Conservation (phyloP, 2,797 vertebrate genomes). For the Choloepus didactylus region DNA sequence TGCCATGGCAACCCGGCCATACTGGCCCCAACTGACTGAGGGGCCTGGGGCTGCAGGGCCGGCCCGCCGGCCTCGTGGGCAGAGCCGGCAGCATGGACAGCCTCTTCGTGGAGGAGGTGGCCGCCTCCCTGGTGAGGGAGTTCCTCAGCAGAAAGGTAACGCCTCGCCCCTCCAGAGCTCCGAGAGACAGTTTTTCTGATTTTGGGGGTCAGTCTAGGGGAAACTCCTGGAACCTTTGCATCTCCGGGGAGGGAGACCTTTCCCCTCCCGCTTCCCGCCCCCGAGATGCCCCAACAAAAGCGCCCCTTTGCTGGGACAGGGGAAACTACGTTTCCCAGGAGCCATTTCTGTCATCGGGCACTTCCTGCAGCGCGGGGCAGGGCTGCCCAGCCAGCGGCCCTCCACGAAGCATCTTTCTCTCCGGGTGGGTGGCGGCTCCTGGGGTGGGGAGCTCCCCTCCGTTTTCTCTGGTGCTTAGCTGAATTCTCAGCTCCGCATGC, state of each 20-base stretch:
- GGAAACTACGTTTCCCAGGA: slow-evolving; percentile 80
- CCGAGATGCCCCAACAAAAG: neutral
- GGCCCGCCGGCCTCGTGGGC: slow-evolving; percentile 31
- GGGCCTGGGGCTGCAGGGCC: neutral
- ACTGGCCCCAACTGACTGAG: neutral
- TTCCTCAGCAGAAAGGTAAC: slow-evolving; percentile 96
- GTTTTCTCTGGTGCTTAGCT: neutral
- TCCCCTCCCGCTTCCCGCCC: neutral
- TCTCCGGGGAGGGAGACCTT: neutral
- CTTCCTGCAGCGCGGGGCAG: neutral
- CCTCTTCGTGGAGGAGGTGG: slow-evolving; percentile 92
- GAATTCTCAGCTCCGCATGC: neutral
- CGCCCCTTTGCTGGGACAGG: neutral
- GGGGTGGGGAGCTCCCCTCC: neutral
- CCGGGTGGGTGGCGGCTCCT: accelerated
- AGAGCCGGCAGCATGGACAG: slow-evolving; percentile 83
- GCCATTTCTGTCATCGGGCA: neutral
- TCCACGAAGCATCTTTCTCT: neutral
- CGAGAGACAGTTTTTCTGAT: neutral
- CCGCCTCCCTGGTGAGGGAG: slow-evolving; percentile 95
- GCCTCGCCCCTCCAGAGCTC: neutral
- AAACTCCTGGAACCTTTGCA: too few relatives aligned
- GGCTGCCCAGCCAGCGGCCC: neutral
- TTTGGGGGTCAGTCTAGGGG: neutral
- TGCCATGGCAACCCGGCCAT: slow-evolving; percentile 79